Evolutionary conservation across 2,113 vertebrate species (phyloP).

Genomic region (Semnornis frantzii): DNA sequence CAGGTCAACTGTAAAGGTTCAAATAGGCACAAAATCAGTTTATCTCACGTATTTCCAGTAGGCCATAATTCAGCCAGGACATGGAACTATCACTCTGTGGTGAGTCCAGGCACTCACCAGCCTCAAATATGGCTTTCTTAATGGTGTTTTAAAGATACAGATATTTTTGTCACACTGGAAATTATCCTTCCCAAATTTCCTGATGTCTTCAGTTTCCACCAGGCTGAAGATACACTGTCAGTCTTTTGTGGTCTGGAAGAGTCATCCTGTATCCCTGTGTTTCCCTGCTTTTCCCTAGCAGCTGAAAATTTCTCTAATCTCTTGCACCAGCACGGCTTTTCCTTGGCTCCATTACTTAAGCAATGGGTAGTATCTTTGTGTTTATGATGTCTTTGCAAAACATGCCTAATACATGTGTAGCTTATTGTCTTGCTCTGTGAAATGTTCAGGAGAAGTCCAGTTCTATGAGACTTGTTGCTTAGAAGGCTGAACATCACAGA

Average conservation of each 20-base stretch:
- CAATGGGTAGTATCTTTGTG: not conserved
- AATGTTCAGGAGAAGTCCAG: not conserved
- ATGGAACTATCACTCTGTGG: not conserved
- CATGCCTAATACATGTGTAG: not conserved
- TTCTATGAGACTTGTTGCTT: not conserved
- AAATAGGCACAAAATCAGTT: not conserved
- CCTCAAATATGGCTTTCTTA: not conserved
- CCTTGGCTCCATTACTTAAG: not conserved
- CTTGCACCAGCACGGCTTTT: not conserved
- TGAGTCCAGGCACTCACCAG: not conserved
- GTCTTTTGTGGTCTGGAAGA: constrained; percentile 18
- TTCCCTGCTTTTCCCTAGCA: constrained; percentile 1
- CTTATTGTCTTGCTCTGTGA: not conserved
- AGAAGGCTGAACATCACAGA: not conserved
- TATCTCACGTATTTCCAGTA: not conserved
- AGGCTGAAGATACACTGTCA: not conserved
- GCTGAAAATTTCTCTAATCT: not conserved
- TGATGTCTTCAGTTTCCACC: not conserved
- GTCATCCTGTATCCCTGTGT: not conserved
- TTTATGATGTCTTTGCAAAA: not conserved
- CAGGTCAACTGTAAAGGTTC: not conserved
- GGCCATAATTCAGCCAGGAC: not conserved
- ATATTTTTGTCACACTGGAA: constrained; percentile 10
- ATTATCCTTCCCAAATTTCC: not conserved
- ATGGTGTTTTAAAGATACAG: not conserved